Evolutionary conservation across 2,797 vertebrate species (phyloP).

Genomic region (Phrynocephalus guinanensis): DNA sequence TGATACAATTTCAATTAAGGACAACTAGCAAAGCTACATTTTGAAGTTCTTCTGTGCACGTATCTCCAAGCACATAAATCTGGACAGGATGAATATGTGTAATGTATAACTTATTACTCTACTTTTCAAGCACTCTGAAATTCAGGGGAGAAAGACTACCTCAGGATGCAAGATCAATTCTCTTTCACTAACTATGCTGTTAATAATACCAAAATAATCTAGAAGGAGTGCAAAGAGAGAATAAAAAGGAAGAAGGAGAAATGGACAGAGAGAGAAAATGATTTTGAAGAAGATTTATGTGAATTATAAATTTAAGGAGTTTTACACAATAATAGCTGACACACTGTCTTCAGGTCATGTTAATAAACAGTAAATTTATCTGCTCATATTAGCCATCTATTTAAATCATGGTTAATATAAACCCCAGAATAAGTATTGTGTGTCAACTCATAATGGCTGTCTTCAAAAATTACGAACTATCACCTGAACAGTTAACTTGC

Average conservation of each 20-base stretch:
- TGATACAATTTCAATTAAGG: neutral
- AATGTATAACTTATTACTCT: neutral
- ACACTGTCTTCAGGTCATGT: neutral
- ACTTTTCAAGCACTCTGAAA: neutral
- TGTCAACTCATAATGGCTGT: neutral
- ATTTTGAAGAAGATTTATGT: neutral
- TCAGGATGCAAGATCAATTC: neutral
- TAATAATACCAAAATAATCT: neutral
- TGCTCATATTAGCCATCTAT: neutral
- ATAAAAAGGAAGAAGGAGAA: neutral
- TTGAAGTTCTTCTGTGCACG: neutral
- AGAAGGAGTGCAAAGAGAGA: neutral
- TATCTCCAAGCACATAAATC: neutral
- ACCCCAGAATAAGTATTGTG: neutral
- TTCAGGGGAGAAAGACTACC: neutral
- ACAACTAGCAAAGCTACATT: neutral
- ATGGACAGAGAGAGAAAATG: neutral
- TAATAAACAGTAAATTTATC: constrained; percentile 2
- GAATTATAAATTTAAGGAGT: neutral
- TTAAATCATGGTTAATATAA: neutral
- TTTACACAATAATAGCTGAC: neutral
- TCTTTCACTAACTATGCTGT: neutral
- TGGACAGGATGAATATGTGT: neutral
- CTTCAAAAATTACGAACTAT: neutral
- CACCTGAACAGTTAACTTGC: constrained; percentile 92